Conservation (phyloP, 23 tunicate genomes). For the Aplidium turbinatum region DNA sequence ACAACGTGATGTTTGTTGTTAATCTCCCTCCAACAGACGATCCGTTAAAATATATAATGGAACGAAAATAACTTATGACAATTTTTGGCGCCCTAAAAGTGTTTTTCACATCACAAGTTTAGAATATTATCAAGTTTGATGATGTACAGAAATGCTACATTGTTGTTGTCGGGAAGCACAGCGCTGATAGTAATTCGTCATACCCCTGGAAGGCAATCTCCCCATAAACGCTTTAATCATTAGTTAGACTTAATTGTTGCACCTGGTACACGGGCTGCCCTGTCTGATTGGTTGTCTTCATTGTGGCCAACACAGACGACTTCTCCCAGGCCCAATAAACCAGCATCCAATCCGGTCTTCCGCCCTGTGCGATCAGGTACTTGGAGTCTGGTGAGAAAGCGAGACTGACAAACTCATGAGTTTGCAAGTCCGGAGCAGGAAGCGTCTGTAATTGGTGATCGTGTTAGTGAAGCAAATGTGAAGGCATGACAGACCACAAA, state of each 20-base stretch:
- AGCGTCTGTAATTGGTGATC: conserved; percentile 37
- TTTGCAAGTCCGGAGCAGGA: conserved; percentile 54
- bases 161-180: too few relatives aligned
- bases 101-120: too few relatives aligned
- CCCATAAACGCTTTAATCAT: background rate
- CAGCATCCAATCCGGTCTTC: conserved; percentile 85
- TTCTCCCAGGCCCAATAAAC: conserved; percentile 99
- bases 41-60: too few relatives aligned
- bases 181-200: too few relatives aligned
- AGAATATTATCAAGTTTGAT: too few relatives aligned
- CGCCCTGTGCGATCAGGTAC: conserved; percentile 92
- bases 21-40: too few relatives aligned
- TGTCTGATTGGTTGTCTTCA: conserved; percentile 81
- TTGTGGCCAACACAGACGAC: conserved; percentile 75
- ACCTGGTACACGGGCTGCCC: conserved; percentile 90
- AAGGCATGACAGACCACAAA: too few relatives aligned
- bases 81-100: too few relatives aligned
- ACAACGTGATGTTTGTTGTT: too few relatives aligned
- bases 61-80: too few relatives aligned
- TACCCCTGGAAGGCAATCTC: too few relatives aligned
- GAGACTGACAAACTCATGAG: conserved; percentile 76
- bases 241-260: background rate
- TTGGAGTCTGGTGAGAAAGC: conserved; percentile 98
- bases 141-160: too few relatives aligned
- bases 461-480: background rate